Base-by-base conservation (phyloP, 1,140 invertebrate genomes). In the Phortica variegata region DNA sequence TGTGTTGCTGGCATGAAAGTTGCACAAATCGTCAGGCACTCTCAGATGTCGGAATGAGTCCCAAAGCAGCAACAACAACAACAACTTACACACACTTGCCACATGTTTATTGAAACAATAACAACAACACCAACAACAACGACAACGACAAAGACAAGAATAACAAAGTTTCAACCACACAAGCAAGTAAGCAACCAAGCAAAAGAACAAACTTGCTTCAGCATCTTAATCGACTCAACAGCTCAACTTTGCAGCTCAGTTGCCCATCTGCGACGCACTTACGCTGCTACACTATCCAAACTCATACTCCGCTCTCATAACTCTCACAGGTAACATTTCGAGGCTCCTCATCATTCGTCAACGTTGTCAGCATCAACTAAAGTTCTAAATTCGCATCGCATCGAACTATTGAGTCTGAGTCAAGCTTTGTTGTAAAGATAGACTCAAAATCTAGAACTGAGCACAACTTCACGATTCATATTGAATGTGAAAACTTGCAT, bases 21-120 rank as follows among this genome's bases (percentile, higher is more conserved):
- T 59, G 57, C 56, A 59, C 56, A 59, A 59, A 59, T 59, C 56
- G 56, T 46, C 54, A 59, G 46, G 53, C n/a, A 21, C 20, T 36
- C 40, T 42, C 26, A 40, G 33, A n/a, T 15, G 4, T 7, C 33
- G 33, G 33, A 12, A 12, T 29, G 12, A 29, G 26, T 29, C 26
- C 26, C 6, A 29, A 12, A 52, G 32, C 52, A 62, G 26, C 54
- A 56, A 44, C 47, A 59, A 58, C 45, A 48, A 43, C 32, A 52
- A 37, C 52, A 44, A 56, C n/a, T n/a, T n/a, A n/a, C n/a, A n/a
- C n/a, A n/a, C 53, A 50, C 47, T 50, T 58, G 53, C 38, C 54
- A 53, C 54, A 53, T 53, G 51, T 53, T 56, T 53, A 56, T 49
- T 56, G 53, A 49, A 48, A 52, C 52, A 56, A 49, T 52, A 48